Conservation (phyloP, 2,888 invertebrate species). For the Melikaiella ostensackeni region DNA sequence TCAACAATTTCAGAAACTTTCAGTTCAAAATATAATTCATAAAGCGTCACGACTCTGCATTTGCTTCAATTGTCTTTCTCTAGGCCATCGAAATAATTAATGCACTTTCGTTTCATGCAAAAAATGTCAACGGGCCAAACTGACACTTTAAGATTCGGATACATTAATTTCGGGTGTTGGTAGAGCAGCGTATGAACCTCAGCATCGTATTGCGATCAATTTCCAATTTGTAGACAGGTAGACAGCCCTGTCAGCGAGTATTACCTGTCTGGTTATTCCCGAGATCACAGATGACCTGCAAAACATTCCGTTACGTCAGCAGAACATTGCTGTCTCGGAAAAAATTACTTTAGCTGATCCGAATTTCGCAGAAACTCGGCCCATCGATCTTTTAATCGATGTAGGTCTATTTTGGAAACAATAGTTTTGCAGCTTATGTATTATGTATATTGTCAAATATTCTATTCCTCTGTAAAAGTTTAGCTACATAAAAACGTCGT, state of each 20-base stretch:
- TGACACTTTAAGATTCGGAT: background rate
- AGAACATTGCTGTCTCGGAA: too few species aligned
- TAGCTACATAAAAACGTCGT: too few species aligned
- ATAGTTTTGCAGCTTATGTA: too few species aligned
- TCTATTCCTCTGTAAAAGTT: too few species aligned
- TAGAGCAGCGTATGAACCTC: background rate
- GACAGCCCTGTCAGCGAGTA: background rate
- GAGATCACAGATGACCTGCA: too few species aligned
- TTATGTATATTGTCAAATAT: too few species aligned
- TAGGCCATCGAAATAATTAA: slow-evolving; percentile 32
- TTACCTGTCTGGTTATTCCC: background rate
- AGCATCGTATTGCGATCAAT: background rate
- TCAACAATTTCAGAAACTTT: slow-evolving; percentile 14
- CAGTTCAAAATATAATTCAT: slow-evolving; percentile 26
- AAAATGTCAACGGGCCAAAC: slow-evolving; percentile 11
- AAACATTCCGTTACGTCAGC: too few species aligned
- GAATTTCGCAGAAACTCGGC: background rate
- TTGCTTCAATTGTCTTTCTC: slow-evolving; percentile 38
- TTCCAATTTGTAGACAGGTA: background rate
- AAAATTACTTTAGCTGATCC: background rate
- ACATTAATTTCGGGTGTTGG: background rate
- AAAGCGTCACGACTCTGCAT: slow-evolving; percentile 19
- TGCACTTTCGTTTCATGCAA: slow-evolving; percentile 21
- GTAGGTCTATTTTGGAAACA: too few species aligned
- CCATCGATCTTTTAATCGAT: background rate